These are phyloP conservation scores for Oreochromis tanganicae DNA, from an alignment of 2,113 vertebrate species.

Conservation along the genomic window DNA sequence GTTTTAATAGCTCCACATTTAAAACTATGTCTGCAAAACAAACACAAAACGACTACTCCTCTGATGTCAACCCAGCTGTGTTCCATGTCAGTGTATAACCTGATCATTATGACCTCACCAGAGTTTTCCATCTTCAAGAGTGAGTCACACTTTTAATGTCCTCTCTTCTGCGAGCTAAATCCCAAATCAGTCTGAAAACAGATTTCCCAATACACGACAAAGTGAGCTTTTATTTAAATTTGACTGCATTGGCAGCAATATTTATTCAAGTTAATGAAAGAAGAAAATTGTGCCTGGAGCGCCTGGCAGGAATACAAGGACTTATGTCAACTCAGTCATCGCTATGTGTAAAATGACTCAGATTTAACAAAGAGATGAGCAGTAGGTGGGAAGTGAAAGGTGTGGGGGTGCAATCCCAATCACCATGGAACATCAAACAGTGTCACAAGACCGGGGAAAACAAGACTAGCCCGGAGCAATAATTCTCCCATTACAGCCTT, in stretches of 20 bases:
- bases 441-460: slow-evolving; percentile 13
- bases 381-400: not conserved
- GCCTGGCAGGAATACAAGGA: not conserved
- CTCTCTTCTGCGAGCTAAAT: not conserved
- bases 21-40: not conserved
- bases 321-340: not conserved
- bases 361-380: slow-evolving; percentile 5
- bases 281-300: not conserved
- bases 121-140: not conserved
- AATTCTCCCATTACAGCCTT: slow-evolving; percentile 36
- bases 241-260: not conserved
- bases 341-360: not conserved
- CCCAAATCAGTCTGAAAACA: not conserved
- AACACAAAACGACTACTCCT: not conserved
- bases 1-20: not conserved
- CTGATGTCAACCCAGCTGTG: not conserved
- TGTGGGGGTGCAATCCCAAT: not conserved
- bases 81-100: not conserved
- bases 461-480: slow-evolving; percentile 17
- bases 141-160: not conserved
- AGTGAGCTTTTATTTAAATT: not conserved
- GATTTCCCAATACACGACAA: not conserved
- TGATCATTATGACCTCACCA: not conserved
- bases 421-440: not conserved
- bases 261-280: slow-evolving; percentile 14